Evolutionary conservation across 2,113 vertebrate genomes (phyloP), one percentile per base, ranked within the genome.

Genomic region (Sinocyclocheilus maitianheensis): DNA sequence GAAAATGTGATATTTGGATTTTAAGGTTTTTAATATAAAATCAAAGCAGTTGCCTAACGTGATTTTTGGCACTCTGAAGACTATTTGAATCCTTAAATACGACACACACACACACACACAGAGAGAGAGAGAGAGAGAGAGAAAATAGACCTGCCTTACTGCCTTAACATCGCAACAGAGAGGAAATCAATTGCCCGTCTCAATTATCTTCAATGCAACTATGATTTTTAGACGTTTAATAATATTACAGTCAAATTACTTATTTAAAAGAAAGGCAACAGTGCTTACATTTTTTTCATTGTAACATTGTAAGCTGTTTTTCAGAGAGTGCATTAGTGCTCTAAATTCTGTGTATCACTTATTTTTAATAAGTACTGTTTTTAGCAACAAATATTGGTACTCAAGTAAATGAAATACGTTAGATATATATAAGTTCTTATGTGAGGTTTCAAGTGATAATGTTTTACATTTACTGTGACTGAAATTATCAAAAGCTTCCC

Each of bases 81-180:
- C 55, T 30, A 24, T 30, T 79, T 13, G 26, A 60, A 53, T 62
- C 5, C 51, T 55, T 65, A 43, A 60, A 79, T n/a, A 53, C 24
- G 26, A 82, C 26, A 53, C 26, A 71, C 63, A 82, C 46, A 65
- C 9, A 81, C 9, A 40, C 34, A 81, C 40, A 24, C 10, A 46
- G 0, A 74, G 0, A 16, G 0, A 71, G 37, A 26, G n/a, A 67
- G 26, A 69, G 46, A 48, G 11, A 48, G 14, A 55, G 53, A 20
- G 53, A 55, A 14, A 71, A 46, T 11, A 71, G 65, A 82, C 46
- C 18, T 82, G 26, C 26, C 43, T 53, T 69, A 5, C 80, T 82
- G 46, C 26, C 79, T 81, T 46, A 79, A 79, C 55, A 79, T 11
- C 8, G 60, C 5, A 69, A 55, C 16, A 26, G 24, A 69, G 80